A percentile compares a stretch with the other conserved stretches of the same genome.
phyloP scores from a whole-genome alignment of 2,888 invertebrate genomes.

The Gerris lacustris region DNA sequence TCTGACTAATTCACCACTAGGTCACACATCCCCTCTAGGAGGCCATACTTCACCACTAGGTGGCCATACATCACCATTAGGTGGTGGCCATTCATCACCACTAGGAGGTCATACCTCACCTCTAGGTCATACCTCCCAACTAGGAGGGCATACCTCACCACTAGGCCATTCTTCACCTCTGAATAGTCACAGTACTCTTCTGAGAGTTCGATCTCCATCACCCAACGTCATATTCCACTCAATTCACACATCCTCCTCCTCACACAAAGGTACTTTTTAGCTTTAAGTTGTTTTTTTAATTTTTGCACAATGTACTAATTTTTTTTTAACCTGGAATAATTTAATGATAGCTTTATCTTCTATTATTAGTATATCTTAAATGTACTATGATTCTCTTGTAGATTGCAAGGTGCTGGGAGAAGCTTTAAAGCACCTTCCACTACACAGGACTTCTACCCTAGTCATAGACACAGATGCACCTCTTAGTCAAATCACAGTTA shows the following conservation, averaged over 20 bases:
- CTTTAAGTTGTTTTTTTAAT: not conserved
- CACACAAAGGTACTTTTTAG: not conserved
- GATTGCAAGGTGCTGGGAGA: slow-evolving; percentile 43
- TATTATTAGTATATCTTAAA: too few relatives aligned
- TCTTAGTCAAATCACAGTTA: slow-evolving; percentile 40
- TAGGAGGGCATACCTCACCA: not conserved
- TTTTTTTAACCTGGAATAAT: too few relatives aligned
- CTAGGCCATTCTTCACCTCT: not conserved
- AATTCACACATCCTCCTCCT: not conserved
- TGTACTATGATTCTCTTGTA: not conserved
- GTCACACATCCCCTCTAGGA: not conserved
- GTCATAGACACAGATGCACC: slow-evolving; percentile 39
- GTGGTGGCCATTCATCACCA: not conserved
- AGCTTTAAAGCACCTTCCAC: slow-evolving; percentile 47
- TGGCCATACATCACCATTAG: not conserved
- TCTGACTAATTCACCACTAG: not conserved
- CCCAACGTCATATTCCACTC: slow-evolving; percentile 3
- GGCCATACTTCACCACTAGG: not conserved
- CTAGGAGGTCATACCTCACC: not conserved
- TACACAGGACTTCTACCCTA: slow-evolving; percentile 47
- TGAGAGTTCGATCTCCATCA: not conserved
- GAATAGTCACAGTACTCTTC: not conserved
- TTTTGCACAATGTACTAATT: too few relatives aligned
- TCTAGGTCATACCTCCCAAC: not conserved
- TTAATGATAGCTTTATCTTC: too few relatives aligned